Conservation (phyloP, 2,797 vertebrate genomes). For the Simalia tracyae region DNA sequence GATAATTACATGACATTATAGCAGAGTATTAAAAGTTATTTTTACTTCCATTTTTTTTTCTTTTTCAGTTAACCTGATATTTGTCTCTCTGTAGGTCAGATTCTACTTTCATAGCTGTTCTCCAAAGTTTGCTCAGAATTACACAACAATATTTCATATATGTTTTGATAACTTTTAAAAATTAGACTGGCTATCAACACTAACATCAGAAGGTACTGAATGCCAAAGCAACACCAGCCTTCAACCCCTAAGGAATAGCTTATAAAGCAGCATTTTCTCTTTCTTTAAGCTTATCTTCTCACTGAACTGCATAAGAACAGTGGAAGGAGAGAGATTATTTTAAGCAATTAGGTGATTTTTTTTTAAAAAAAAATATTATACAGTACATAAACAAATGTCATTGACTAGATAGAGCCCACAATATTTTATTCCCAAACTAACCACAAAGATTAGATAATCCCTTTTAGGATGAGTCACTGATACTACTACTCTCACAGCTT, state of each 20-base stretch:
- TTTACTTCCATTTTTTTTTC: not conserved
- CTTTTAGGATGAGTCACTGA: not conserved
- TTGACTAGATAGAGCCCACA: slow-evolving; percentile 37
- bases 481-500: not conserved
- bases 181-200: slow-evolving; percentile 66
- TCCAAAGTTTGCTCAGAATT: slow-evolving; percentile 47
- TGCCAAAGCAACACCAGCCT: slow-evolving; percentile 50
- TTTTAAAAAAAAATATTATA: slow-evolving; percentile 33
- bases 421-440: slow-evolving; percentile 2
- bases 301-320: slow-evolving; percentile 52
- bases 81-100: slow-evolving; percentile 59
- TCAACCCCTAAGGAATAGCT: slow-evolving; percentile 62
- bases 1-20: not conserved
- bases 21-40: not conserved
- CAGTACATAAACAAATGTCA: slow-evolving; percentile 43
- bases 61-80: slow-evolving; percentile 26
- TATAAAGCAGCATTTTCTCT: slow-evolving; percentile 45
- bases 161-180: slow-evolving; percentile 65
- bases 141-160: slow-evolving; percentile 67
- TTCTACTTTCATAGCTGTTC: slow-evolving; percentile 58
- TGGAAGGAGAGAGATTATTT: slow-evolving; percentile 55
- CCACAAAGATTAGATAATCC: not conserved
- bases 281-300: slow-evolving; percentile 53
- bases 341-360: slow-evolving; percentile 59
- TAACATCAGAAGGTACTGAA: slow-evolving; percentile 63